These are phyloP conservation scores for Linyphia triangularis DNA, from an alignment of 2,888 invertebrate genomes.

Conservation along the genomic window DNA sequence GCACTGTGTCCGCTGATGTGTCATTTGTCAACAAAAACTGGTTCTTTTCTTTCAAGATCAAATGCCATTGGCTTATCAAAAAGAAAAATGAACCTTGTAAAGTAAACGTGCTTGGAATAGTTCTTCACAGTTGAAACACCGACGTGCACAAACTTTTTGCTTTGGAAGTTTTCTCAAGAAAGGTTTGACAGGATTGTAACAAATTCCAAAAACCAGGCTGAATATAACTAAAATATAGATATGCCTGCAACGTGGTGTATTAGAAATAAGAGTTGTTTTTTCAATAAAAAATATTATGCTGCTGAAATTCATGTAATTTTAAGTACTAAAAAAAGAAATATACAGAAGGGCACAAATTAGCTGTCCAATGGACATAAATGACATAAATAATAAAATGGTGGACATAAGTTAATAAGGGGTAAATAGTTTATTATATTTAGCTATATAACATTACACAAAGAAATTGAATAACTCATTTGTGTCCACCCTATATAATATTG, in stretches of 20 bases:
- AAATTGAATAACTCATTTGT: no score
- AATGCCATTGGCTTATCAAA: conserved; percentile 48
- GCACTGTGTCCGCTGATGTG: not conserved
- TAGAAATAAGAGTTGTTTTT: no score
- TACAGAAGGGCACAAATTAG: no score
- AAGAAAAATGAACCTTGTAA: conserved; percentile 48
- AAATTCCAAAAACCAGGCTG: not conserved
- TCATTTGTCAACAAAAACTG: conserved; percentile 43
- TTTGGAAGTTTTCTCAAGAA: not conserved
- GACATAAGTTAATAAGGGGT: no score
- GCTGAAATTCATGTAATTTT: no score
- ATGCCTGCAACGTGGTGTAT: not conserved
- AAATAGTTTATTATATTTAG: no score
- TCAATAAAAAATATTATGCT: no score
- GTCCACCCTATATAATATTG: no score
- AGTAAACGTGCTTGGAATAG: conserved; percentile 32
- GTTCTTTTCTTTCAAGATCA: conserved; percentile 52
- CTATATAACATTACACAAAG: no score
- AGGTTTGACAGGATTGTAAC: not conserved
- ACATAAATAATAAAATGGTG: no score
- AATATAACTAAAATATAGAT: not conserved
- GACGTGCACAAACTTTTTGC: not conserved
- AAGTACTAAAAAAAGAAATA: no score
- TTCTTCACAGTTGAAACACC: not conserved
- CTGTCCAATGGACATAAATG: no score